Conservation (phyloP, 2,888 invertebrate genomes). For the Pheosia gnoma region DNA sequence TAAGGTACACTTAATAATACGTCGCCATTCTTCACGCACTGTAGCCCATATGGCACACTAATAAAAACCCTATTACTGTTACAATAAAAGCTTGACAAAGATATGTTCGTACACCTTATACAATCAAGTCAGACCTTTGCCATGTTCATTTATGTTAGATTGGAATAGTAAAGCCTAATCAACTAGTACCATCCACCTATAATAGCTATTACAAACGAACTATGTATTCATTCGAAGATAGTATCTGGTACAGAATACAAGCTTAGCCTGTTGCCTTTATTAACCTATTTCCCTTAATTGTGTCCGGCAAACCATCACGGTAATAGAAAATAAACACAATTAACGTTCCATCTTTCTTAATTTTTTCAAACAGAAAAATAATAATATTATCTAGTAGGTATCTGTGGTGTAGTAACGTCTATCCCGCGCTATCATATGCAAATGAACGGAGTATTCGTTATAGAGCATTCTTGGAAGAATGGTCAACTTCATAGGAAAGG, state of each 20-base stretch:
- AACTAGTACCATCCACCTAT: slow-evolving; percentile 1
- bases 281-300: slow-evolving; percentile 1
- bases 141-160: background rate
- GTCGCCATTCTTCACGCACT: too few species aligned
- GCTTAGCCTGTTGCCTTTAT: background rate
- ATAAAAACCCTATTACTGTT: too few species aligned
- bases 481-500: slow-evolving; percentile 56
- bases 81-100: too few species aligned
- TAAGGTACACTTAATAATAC: too few species aligned
- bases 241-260: slow-evolving; percentile 1
- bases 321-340: background rate
- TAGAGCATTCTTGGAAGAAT: slow-evolving; percentile 47
- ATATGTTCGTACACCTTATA: too few species aligned
- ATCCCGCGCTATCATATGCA: slow-evolving; percentile 42
- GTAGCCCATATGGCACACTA: too few species aligned
- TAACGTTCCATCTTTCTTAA: background rate
- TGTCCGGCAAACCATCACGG: background rate
- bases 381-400: slow-evolving; percentile 5
- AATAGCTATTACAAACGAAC: background rate
- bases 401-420: slow-evolving; percentile 7
- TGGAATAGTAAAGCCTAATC: background rate
- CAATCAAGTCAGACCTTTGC: too few species aligned
- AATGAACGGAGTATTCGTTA: slow-evolving; percentile 49
- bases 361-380: background rate
- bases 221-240: background rate